Percentiles rank a stretch among this genome's conserved stretches.
These are phyloP conservation scores for Leuciscus idus DNA, from an alignment of 2,113 vertebrate genomes.

Conservation along the genomic window DNA sequence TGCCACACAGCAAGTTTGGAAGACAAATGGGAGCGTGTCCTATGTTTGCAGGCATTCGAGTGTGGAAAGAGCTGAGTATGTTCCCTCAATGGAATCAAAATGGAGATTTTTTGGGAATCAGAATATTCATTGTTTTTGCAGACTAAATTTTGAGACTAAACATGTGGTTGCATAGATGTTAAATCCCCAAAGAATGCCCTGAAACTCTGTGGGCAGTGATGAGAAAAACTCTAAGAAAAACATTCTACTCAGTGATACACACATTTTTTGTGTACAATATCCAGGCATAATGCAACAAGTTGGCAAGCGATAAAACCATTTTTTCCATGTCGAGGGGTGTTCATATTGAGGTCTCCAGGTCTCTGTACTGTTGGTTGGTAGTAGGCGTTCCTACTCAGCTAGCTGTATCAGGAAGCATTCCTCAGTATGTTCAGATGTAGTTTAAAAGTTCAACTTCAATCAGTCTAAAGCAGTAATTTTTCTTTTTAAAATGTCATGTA, in stretches of 20 bases:
- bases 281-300: not conserved
- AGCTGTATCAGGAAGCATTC: not conserved
- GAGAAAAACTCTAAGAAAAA: not conserved
- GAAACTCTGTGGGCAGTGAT: not conserved
- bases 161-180: not conserved
- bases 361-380: not conserved
- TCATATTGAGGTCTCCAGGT: not conserved
- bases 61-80: slow-evolving; percentile 78
- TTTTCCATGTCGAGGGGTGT: slow-evolving; percentile 10
- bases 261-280: not conserved
- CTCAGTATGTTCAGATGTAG: not conserved
- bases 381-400: not conserved
- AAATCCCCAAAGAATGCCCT: not conserved
- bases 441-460: slow-evolving; percentile 4
- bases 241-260: not conserved
- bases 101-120: slow-evolving; percentile 65
- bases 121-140: slow-evolving; percentile 71
- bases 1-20: slow-evolving; percentile 73
- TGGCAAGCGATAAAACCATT: not conserved
- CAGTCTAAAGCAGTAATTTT: not conserved
- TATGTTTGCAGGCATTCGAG: slow-evolving; percentile 67
- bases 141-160: slow-evolving; percentile 46
- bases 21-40: slow-evolving; percentile 53
- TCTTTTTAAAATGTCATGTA: not conserved
- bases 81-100: slow-evolving; percentile 73